Evolutionary conservation across 2,113 vertebrate species (phyloP).

Genomic region (Python bivittatus): DNA sequence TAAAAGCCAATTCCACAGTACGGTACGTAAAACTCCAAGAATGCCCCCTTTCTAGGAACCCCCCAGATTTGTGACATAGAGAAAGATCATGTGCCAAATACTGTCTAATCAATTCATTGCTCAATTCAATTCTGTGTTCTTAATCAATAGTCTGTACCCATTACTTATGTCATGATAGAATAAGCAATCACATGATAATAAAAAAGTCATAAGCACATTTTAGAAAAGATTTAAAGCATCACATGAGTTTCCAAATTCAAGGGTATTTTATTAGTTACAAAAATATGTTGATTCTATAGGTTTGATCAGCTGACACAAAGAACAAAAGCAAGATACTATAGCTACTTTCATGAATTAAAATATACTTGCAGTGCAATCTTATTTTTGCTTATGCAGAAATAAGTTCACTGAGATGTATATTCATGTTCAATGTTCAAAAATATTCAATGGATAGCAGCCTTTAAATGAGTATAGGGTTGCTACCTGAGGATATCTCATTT

Average conservation of each 20-base stretch:
- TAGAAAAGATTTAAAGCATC: not conserved
- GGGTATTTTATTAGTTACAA: conserved; percentile 23
- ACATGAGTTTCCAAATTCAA: not conserved
- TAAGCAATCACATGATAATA: not conserved
- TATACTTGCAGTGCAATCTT: not conserved
- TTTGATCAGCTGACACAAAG: not conserved
- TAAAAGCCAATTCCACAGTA: not conserved
- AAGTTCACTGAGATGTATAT: not conserved
- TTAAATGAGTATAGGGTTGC: not conserved
- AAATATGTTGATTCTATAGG: not conserved
- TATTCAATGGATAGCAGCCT: not conserved
- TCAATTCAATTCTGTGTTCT: not conserved
- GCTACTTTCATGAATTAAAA: not conserved
- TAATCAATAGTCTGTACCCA: not conserved
- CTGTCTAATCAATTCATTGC: not conserved
- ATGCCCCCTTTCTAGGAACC: not conserved
- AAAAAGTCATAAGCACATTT: not conserved
- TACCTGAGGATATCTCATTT: not conserved
- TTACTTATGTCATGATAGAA: not conserved
- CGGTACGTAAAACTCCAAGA: not conserved
- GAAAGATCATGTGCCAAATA: not conserved
- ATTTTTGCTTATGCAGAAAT: not conserved
- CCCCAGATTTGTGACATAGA: not conserved
- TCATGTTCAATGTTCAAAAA: not conserved
- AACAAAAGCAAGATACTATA: not conserved